Percentiles rank a stretch among this genome's conserved stretches.
phyloP scores from a whole-genome alignment of 2,113 vertebrate genomes.

The Labeo catla region DNA sequence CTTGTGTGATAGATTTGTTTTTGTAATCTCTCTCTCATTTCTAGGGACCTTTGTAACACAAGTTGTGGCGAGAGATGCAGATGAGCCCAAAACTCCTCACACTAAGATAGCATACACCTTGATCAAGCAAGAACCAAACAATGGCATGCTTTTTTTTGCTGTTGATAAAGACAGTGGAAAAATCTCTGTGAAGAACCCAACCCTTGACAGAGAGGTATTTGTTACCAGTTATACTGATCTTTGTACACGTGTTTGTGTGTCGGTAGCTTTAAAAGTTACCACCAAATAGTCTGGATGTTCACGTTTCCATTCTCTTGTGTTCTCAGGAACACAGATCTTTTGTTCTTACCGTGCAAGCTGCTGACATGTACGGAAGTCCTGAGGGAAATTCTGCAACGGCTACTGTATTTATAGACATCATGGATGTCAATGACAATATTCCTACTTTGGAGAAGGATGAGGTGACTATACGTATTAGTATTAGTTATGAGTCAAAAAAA shows the following conservation, averaged over 20 bases:
- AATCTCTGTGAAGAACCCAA: conserved; percentile 52
- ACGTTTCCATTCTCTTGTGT: neutral
- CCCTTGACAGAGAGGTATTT: conserved; percentile 62
- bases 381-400: conserved; percentile 51
- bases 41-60: conserved; percentile 53
- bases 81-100: conserved; percentile 38
- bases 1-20: neutral
- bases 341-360: conserved; percentile 55
- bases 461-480: conserved; percentile 44
- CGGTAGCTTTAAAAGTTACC: neutral
- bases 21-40: neutral
- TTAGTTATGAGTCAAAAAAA: too few species aligned
- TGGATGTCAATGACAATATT: conserved; percentile 64
- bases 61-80: conserved; percentile 56
- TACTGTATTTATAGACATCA: conserved; percentile 48
- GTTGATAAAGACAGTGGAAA: conserved; percentile 50
- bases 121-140: conserved; percentile 53
- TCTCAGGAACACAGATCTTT: conserved; percentile 56
- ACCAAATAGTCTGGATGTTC: neutral
- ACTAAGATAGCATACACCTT: conserved; percentile 58
- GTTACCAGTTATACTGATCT: neutral
- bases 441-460: conserved; percentile 60
- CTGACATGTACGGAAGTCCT: conserved; percentile 55
- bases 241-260: neutral
- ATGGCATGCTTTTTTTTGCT: conserved; percentile 44